Evolutionary conservation across 2,113 vertebrate genomes (phyloP).

Genomic region (Chascanopsetta lugubris): DNA sequence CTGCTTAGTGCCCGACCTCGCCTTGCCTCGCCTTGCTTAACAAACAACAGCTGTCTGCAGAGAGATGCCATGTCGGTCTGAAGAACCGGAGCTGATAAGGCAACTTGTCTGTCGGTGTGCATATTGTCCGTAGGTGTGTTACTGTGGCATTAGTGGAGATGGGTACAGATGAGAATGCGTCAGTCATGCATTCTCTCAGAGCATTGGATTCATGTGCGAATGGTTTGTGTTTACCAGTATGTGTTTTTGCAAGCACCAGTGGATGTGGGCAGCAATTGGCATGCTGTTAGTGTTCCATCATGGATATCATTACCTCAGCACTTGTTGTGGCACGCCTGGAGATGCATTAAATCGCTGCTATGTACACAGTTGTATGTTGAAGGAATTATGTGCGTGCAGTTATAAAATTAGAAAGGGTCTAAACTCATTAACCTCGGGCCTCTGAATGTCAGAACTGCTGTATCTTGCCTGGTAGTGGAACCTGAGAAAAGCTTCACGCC

Average conservation of each 20-base stretch:
- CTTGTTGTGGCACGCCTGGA: constrained; percentile 60
- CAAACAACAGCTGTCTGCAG: constrained; percentile 76
- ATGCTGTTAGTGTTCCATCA: constrained; percentile 47
- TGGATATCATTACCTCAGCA: constrained; percentile 62
- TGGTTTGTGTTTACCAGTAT: constrained; percentile 31
- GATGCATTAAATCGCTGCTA: constrained; percentile 57
- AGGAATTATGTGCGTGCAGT: constrained; percentile 52
- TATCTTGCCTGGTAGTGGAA: constrained; percentile 37
- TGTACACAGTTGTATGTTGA: constrained; percentile 38
- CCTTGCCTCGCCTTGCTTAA: constrained; percentile 67
- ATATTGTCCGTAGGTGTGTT: constrained; percentile 32
- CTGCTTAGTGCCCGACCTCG: constrained; percentile 58
- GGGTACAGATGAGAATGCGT: constrained; percentile 40
- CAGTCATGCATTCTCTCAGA: constrained; percentile 32
- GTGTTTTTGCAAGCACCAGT: constrained; percentile 8
- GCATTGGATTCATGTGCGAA: constrained; percentile 31
- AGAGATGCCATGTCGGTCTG: constrained; percentile 51
- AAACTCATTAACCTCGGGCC: constrained; percentile 40
- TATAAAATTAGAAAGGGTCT: constrained; percentile 58
- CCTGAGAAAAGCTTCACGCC: not conserved
- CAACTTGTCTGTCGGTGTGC: constrained; percentile 30
- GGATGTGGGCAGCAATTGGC: constrained; percentile 14
- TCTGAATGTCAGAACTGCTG: constrained; percentile 16
- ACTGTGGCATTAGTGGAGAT: constrained; percentile 11
- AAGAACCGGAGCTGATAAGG: constrained; percentile 33